phyloP scores from a whole-genome alignment of 1,140 invertebrate genomes.

The Pachyrhynchus sulphureomaculatus region DNA sequence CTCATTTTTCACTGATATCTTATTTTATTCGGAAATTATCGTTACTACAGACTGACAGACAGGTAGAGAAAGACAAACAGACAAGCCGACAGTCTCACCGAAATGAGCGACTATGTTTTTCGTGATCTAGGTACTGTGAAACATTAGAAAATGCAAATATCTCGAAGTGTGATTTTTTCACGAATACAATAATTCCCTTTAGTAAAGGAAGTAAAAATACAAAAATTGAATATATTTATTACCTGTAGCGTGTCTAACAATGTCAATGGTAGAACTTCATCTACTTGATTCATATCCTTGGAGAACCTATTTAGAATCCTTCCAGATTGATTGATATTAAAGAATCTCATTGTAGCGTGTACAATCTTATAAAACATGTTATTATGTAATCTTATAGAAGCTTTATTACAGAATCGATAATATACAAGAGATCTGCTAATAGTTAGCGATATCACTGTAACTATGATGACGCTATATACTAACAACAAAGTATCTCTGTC shows the following conservation, averaged over 20 bases:
- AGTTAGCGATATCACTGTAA: conserved; percentile 63
- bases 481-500: conserved; percentile 66
- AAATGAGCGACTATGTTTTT: no score
- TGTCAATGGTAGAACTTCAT: conserved; percentile 67
- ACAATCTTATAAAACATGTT: conserved; percentile 75
- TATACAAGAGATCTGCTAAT: conserved; percentile 68
- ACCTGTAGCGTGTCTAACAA: conserved; percentile 61
- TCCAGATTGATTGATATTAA: conserved; percentile 73
- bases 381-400: no score
- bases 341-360: conserved; percentile 61
- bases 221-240: conserved; percentile 63
- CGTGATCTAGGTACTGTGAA: no score
- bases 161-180: no score
- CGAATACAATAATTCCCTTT: no score
- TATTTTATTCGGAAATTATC: no score
- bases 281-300: conserved; percentile 75
- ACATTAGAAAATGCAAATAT: no score
- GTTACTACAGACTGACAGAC: no score
- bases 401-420: conserved; percentile 57
- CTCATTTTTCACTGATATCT: no score
- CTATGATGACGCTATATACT: conserved; percentile 85
- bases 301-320: conserved; percentile 73
- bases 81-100: no score
- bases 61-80: no score
- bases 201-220: no score